phyloP scores from a whole-genome alignment of 2,888 invertebrate genomes.

The Tachina fera region DNA sequence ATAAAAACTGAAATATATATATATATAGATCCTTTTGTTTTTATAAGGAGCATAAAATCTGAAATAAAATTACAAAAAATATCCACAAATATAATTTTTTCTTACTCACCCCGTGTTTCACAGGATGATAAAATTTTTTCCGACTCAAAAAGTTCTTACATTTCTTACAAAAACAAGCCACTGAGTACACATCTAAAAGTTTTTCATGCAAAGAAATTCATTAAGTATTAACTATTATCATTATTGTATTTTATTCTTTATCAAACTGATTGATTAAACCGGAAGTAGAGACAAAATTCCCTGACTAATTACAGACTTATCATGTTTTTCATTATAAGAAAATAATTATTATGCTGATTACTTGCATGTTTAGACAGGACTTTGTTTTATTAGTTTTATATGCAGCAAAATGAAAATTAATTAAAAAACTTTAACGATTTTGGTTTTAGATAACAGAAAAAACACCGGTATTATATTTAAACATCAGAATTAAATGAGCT shows the following conservation, averaged over 20 bases:
- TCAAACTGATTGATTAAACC: neutral
- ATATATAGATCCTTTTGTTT: too few relatives aligned
- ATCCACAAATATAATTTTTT: too few relatives aligned
- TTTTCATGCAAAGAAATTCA: too few relatives aligned
- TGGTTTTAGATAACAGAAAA: neutral
- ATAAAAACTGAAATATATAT: too few relatives aligned
- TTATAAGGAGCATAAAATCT: too few relatives aligned
- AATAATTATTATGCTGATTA: neutral
- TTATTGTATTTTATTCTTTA: neutral
- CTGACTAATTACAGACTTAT: neutral
- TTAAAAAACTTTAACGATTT: slow-evolving; percentile 48
- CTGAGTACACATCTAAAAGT: too few relatives aligned
- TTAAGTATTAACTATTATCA: too few relatives aligned
- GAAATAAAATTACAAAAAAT: too few relatives aligned
- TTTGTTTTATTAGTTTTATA: slow-evolving; percentile 26
- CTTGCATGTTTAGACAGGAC: slow-evolving; percentile 17
- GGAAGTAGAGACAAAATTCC: neutral
- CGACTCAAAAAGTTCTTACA: too few relatives aligned
- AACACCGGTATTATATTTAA: slow-evolving; percentile 27
- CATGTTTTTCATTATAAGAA: neutral
- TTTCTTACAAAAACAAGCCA: too few relatives aligned
- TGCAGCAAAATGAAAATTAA: slow-evolving; percentile 49
- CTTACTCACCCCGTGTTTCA: too few relatives aligned
- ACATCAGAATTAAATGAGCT: slow-evolving; percentile 42
- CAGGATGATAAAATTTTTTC: too few relatives aligned